Evolutionary conservation across 1,140 invertebrate genomes (phyloP).

Genomic region (Brachionus asplanchnoidis): DNA sequence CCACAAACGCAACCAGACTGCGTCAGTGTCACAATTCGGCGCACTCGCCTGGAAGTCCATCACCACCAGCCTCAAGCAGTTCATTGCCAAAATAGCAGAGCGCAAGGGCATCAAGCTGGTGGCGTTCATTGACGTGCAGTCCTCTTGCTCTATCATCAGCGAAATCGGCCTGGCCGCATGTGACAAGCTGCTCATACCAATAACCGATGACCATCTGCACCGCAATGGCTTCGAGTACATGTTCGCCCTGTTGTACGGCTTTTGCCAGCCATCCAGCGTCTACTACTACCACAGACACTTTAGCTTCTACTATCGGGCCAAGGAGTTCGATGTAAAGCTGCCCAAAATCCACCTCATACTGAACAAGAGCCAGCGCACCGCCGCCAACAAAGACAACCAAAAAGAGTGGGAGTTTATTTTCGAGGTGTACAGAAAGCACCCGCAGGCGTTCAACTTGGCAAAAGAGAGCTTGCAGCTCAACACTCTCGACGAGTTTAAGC

Average conservation of each 20-base stretch:
- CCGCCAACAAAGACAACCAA: not conserved
- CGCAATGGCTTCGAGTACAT: constrained; percentile 39
- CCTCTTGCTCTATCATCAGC: constrained; percentile 12
- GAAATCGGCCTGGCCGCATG: constrained; percentile 29
- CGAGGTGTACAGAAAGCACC: constrained; percentile 33
- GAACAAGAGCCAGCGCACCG: not conserved
- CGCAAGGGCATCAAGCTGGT: constrained; percentile 33
- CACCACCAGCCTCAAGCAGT: not conserved
- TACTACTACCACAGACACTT: constrained; percentile 41
- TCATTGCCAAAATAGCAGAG: constrained; percentile 24
- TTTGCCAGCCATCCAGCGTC: not conserved
- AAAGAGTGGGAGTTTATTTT: constrained; percentile 30
- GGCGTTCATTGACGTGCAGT: constrained; percentile 34
- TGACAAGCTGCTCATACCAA: constrained; percentile 14
- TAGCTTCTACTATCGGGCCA: constrained; percentile 16
- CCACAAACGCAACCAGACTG: constrained; percentile 1
- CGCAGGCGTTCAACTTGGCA: not conserved
- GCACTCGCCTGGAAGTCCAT: constrained; percentile 29
- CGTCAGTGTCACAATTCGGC: not conserved
- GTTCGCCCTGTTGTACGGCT: constrained; percentile 21
- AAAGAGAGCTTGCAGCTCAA: not conserved
- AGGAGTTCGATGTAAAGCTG: not conserved
- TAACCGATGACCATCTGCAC: constrained; percentile 28
- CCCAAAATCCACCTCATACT: constrained; percentile 37
- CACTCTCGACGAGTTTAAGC: not conserved